Evolutionary conservation across 2,113 vertebrate species (phyloP).

Genomic region (Mohoua ochrocephala): DNA sequence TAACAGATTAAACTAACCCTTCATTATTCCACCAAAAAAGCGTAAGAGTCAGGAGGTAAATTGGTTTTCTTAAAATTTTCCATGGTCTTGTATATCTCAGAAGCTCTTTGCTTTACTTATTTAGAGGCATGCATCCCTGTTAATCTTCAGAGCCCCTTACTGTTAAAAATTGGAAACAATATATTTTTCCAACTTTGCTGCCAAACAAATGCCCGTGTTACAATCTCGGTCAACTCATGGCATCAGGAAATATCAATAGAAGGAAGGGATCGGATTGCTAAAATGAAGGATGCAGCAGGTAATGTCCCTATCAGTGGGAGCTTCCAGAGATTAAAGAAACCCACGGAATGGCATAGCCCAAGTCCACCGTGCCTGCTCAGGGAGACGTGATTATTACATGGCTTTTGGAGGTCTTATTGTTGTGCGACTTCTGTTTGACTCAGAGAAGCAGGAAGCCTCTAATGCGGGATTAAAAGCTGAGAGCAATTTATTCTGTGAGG

Average conservation of each 20-base stretch:
- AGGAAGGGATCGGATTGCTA: background rate
- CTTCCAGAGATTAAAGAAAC: background rate
- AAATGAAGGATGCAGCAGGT: background rate
- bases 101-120: background rate
- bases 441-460: background rate
- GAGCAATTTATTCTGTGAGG: background rate
- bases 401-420: background rate
- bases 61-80: background rate
- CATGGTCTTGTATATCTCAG: background rate
- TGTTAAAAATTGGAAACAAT: background rate
- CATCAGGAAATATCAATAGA: rapidly evolving
- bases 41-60: background rate
- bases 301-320: background rate
- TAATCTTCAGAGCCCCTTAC: background rate
- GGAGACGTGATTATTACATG: background rate
- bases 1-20: background rate
- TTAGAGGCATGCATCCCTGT: background rate
- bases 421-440: background rate
- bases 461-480: background rate
- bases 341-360: background rate
- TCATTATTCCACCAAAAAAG: background rate
- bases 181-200: background rate
- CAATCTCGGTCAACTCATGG: background rate
- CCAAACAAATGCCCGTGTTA: background rate
- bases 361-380: background rate